These are phyloP conservation scores for Vombatus ursinus DNA, from an alignment of 2,113 vertebrate genomes.

Conservation along the genomic window DNA sequence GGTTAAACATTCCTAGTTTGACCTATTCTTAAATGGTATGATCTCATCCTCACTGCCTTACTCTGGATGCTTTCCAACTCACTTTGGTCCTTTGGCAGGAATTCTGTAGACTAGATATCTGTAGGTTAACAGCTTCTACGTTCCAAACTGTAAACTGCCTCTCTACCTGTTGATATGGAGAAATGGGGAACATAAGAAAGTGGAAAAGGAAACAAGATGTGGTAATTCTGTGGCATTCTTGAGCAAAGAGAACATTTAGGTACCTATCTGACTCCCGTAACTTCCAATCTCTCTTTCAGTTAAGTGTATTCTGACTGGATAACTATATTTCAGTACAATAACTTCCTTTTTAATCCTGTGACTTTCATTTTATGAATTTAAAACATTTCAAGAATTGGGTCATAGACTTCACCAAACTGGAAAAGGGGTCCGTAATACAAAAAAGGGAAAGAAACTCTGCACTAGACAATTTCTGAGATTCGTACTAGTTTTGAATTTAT, in stretches of 20 bases:
- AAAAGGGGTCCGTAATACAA: neutral
- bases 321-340: neutral
- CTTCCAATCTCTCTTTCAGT: neutral
- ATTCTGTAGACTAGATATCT: neutral
- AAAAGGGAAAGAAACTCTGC: neutral
- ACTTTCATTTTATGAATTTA: neutral
- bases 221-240: neutral
- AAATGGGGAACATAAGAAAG: neutral
- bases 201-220: neutral
- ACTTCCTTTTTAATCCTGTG: neutral
- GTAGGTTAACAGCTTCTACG: neutral
- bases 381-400: too few relatives aligned
- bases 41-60: neutral
- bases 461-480: neutral
- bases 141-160: neutral
- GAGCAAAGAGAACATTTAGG: neutral
- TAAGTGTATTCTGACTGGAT: neutral
- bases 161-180: neutral
- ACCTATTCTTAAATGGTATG: neutral
- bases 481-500: neutral
- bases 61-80: neutral
- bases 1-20: neutral
- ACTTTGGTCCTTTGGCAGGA: too few relatives aligned
- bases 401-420: neutral
- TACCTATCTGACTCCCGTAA: neutral